Evolutionary conservation across 2,888 invertebrate species (phyloP).

Genomic region (Dendrolimus pini): DNA sequence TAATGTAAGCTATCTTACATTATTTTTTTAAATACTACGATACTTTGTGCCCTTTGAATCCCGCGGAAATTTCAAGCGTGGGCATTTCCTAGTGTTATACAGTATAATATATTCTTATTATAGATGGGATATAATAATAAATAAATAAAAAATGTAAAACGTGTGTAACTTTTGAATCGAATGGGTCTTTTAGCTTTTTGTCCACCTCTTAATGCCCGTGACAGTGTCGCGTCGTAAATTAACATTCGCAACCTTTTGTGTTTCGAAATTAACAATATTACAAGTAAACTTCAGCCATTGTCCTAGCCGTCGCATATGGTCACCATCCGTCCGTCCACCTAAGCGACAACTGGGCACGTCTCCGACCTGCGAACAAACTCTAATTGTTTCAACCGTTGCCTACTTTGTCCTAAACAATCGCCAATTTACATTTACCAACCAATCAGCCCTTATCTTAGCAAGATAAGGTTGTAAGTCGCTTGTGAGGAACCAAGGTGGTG

Average conservation of each 20-base stretch:
- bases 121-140: no score
- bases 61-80: no score
- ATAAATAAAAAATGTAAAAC: no score
- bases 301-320: constrained; percentile 27
- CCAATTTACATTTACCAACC: constrained; percentile 6
- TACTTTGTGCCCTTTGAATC: no score
- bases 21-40: no score
- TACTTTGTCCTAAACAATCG: constrained; percentile 30
- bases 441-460: background rate
- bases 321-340: constrained; percentile 29
- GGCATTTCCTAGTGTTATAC: no score
- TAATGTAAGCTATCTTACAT: no score
- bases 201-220: background rate
- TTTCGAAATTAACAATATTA: background rate
- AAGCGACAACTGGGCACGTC: constrained; percentile 22
- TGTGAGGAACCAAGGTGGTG: constrained; percentile 2
- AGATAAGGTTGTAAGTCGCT: constrained; percentile 15
- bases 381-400: constrained; percentile 36
- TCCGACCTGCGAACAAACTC: constrained; percentile 37
- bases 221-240: background rate
- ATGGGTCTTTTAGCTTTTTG: background rate
- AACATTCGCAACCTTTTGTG: constrained; percentile 1
- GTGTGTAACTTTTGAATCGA: no score
- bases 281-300: constrained; percentile 8
- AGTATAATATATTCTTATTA: no score